Base-by-base conservation (phyloP, 2,888 invertebrate genomes). In the Chrysopilus asiliformis region DNA sequence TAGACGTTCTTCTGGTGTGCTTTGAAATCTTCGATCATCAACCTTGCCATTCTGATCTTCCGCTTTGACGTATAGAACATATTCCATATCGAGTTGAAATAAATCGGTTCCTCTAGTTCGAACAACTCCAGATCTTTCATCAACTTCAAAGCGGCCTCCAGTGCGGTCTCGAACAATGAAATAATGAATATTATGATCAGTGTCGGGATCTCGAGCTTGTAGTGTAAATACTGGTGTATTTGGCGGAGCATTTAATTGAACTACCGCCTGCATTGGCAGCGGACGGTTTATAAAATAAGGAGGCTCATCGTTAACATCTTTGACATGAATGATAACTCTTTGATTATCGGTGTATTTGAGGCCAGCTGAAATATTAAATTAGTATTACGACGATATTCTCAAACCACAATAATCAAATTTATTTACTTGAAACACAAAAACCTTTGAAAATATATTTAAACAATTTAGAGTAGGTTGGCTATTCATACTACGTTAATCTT, bases 211-310 rank as follows among this genome's bases (percentile, higher is more conserved):
- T 46, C 91, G 69, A 12, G 97, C 97, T 60, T 93, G 90, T 17
- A 98, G 74, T n/a, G 93, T 93, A 66, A 93, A 95, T 4, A 95
- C 93, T 4, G 89, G 90, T 0, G 91, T 91, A 60, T 93, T 94
- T 25, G 90, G 85, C 4, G 90, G 85, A 4, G 94, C 93, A 59
- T 94, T 94, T 36, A 91, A 72, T 55, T 94, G 91, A 1, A 95
- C 93, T 41, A 95, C 93, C 1, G 95, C 89, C 64, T 94, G 89
- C 87, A 94, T 95, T 13, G 97, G 97, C 45, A 89, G 67, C 0
- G 97, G 97, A 2, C 87, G 77, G 67, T 97, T 98, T 67, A 94
- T 86, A 70, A 98, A 95, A 64, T 90, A 87, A 1, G 97, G 64
- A 2, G 86, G 82, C 62, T 97, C 97, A 60, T 97, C 95, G 66